These are phyloP conservation scores for Neosilurus hyrtlii DNA, from an alignment of 2,797 vertebrate genomes.

Conservation along the genomic window DNA sequence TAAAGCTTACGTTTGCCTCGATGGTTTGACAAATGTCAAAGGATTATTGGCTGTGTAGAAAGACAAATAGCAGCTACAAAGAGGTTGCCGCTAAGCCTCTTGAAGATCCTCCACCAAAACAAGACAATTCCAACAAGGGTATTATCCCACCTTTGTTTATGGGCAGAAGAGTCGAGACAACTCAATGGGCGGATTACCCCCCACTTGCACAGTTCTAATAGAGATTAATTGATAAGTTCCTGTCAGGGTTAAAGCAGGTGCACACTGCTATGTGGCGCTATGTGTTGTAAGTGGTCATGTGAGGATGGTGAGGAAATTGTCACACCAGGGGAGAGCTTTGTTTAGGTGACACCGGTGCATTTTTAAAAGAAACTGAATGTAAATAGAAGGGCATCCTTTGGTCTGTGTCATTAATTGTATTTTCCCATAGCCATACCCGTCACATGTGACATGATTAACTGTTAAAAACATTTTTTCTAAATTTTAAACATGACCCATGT, in stretches of 20 bases:
- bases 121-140: slow-evolving; percentile 80
- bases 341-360: slow-evolving; percentile 22
- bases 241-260: slow-evolving; percentile 80
- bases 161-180: slow-evolving; percentile 79
- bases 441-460: background rate
- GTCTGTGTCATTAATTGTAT: background rate
- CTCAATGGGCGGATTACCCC: slow-evolving; percentile 88
- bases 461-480: background rate
- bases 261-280: slow-evolving; percentile 66
- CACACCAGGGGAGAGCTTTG: slow-evolving; percentile 50
- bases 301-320: slow-evolving; percentile 72
- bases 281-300: slow-evolving; percentile 73
- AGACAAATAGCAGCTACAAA: slow-evolving; percentile 77
- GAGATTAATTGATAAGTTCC: slow-evolving; percentile 93
- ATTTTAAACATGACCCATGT: slow-evolving; percentile 15
- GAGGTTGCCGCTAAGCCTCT: slow-evolving; percentile 81
- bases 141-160: slow-evolving; percentile 84
- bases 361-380: slow-evolving; percentile 1
- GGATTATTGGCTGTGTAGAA: slow-evolving; percentile 81
- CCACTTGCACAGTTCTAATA: slow-evolving; percentile 82
- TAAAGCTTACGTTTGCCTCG: slow-evolving; percentile 59
- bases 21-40: slow-evolving; percentile 78
- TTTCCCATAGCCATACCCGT: background rate
- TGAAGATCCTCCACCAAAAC: slow-evolving; percentile 85
- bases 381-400: slow-evolving; percentile 7